phyloP scores from a whole-genome alignment of 2,888 invertebrate species.

The Anorthoa munda region DNA sequence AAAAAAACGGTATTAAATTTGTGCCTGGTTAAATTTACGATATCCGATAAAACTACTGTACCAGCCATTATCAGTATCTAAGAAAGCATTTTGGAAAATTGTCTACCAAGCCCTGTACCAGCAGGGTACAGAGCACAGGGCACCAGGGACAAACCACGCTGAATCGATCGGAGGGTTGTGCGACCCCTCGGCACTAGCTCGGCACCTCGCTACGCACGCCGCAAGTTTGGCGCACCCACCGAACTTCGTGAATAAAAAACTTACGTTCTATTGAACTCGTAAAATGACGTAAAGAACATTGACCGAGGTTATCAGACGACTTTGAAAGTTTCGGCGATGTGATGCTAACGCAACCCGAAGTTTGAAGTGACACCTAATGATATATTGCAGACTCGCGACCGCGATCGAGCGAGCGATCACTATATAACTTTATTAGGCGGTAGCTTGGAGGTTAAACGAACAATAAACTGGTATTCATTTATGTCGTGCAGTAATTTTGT shows the following conservation, averaged over 20 bases:
- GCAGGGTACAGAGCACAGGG: slow-evolving; percentile 37
- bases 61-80: background rate
- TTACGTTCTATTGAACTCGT: slow-evolving; percentile 52
- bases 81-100: slow-evolving; percentile 14
- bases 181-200: slow-evolving; percentile 49
- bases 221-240: slow-evolving; percentile 53
- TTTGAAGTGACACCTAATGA: background rate
- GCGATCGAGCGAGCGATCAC: background rate
- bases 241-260: slow-evolving; percentile 62
- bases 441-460: background rate
- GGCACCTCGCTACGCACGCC: slow-evolving; percentile 30
- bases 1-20: too few species aligned
- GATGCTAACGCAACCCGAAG: slow-evolving; percentile 15
- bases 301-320: slow-evolving; percentile 76
- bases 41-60: background rate
- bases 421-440: slow-evolving; percentile 20
- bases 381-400: background rate
- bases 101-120: slow-evolving; percentile 9
- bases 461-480: background rate
- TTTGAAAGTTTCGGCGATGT: slow-evolving; percentile 74
- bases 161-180: slow-evolving; percentile 78
- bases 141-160: slow-evolving; percentile 62
- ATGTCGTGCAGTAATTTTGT: slow-evolving; percentile 2
- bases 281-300: slow-evolving; percentile 73
- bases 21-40: too few species aligned